Evolutionary conservation across 2,797 vertebrate genomes (phyloP).

Genomic region (Notolepis coatsorum): DNA sequence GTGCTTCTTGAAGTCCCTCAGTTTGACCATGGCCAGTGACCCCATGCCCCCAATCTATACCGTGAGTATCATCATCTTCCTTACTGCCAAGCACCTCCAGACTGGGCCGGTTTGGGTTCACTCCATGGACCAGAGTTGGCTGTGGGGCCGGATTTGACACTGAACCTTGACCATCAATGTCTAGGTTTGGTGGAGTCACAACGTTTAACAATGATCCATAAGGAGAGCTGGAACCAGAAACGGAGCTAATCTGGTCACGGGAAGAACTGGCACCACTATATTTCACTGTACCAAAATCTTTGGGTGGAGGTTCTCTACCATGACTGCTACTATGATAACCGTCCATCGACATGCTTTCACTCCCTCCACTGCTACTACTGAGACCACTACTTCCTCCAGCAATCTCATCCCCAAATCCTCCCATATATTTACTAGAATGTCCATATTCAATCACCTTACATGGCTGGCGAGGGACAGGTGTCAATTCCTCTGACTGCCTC

Average conservation of each 20-base stretch:
- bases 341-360: conserved; percentile 3
- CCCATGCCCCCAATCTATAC: neutral
- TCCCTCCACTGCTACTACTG: conserved; percentile 5
- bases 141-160: conserved; percentile 23
- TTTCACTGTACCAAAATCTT: conserved; percentile 12
- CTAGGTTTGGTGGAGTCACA: neutral
- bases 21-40: neutral
- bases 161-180: neutral
- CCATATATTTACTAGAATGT: conserved; percentile 88
- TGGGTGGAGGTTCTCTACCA: conserved; percentile 4
- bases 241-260: conserved; percentile 3
- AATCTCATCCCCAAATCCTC: conserved; percentile 67
- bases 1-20: conserved; percentile 1
- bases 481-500: neutral
- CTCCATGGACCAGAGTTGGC: neutral
- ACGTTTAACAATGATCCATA: conserved; percentile 27
- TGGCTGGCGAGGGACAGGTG: conserved; percentile 70
- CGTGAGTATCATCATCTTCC: neutral
- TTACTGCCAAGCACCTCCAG: conserved; percentile 49
- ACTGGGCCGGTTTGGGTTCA: conserved; percentile 43
- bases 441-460: conserved; percentile 95
- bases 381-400: conserved; percentile 18
- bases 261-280: conserved; percentile 22
- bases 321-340: conserved; percentile 2
- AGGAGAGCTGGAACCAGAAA: neutral